Evolutionary conservation across 2,113 vertebrate genomes (phyloP).

Genomic region (Elaphurus davidianus): DNA sequence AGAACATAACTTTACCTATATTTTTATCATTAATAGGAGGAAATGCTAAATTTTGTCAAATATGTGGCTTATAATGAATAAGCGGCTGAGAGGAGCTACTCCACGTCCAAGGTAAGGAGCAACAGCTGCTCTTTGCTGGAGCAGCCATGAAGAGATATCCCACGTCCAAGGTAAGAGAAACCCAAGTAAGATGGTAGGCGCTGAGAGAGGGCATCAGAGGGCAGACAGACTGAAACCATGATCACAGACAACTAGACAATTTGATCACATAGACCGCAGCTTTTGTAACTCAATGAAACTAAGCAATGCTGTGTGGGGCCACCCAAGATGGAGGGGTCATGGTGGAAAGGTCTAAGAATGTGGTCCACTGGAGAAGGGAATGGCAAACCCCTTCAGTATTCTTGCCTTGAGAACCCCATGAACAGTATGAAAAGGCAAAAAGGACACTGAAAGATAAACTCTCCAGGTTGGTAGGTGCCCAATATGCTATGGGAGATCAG

Average conservation of each 20-base stretch:
- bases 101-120: not conserved
- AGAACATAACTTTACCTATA: not conserved
- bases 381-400: not conserved
- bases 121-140: no score
- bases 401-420: not conserved
- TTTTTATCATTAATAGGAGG: not conserved
- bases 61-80: not conserved
- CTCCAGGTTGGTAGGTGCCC: not conserved
- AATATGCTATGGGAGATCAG: not conserved
- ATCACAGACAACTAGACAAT: not conserved
- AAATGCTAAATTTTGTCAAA: not conserved
- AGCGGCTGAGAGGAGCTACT: not conserved
- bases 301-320: not conserved
- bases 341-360: not conserved
- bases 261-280: not conserved
- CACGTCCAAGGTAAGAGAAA: not conserved
- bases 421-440: not conserved
- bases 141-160: no score
- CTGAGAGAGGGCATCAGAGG: not conserved
- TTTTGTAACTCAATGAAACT: not conserved
- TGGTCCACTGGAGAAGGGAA: not conserved
- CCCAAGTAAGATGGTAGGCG: rapidly evolving
- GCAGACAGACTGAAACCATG: not conserved
- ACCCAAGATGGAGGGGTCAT: not conserved
- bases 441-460: not conserved